phyloP scores from a whole-genome alignment of 2,797 vertebrate genomes.

The Lophius americanus region DNA sequence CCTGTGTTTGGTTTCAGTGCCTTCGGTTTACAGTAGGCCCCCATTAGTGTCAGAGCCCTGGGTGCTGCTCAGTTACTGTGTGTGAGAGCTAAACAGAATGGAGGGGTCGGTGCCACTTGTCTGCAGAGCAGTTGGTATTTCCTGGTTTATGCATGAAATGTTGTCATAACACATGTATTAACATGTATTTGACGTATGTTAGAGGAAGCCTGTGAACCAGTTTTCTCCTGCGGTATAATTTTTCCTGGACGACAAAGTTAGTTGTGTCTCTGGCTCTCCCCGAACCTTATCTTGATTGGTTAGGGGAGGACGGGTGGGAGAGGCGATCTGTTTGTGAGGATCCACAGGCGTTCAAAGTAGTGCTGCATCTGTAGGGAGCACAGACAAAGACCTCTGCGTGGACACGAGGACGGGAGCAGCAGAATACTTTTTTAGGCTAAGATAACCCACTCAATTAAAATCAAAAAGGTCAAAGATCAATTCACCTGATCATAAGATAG shows the following conservation, averaged over 20 bases:
- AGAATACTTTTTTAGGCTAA: background rate
- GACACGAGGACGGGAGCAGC: conserved; percentile 1
- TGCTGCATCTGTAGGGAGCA: conserved; percentile 34
- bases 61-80: conserved; percentile 46
- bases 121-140: conserved; percentile 19
- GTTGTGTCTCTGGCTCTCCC: conserved; percentile 44
- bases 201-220: background rate
- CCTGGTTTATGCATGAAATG: background rate
- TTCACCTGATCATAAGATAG: background rate
- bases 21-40: conserved; percentile 61
- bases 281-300: conserved; percentile 78
- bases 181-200: background rate
- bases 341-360: conserved; percentile 67
- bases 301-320: conserved; percentile 64
- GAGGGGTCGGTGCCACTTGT: background rate
- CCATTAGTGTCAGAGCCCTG: conserved; percentile 68
- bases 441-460: too few species aligned
- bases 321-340: conserved; percentile 64
- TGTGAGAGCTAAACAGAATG: conserved; percentile 34
- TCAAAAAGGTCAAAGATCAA: background rate
- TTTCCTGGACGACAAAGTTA: conserved; percentile 56
- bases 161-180: background rate
- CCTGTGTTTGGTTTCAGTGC: conserved; percentile 53
- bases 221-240: conserved; percentile 13
- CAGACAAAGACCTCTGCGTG: conserved; percentile 27